Evolutionary conservation across 2,888 invertebrate genomes (phyloP), one percentile per base, ranked within the genome.

Genomic region (Synanthedon andrenaeformis): DNA sequence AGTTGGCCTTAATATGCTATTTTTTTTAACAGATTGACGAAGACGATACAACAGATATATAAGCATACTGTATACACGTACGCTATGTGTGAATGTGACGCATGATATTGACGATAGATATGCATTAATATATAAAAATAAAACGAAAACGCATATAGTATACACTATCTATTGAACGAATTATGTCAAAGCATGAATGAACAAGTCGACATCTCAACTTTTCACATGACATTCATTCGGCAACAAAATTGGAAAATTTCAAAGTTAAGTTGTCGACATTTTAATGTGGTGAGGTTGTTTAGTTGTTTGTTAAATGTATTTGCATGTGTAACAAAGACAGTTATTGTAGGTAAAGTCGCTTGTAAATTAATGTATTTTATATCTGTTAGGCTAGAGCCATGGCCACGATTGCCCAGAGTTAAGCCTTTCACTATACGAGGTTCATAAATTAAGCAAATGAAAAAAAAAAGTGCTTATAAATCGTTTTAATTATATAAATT

Each of bases 21-120:
- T 57, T 59, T 58, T 53, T 72, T 62, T 64, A 64, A 67, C 72
- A 72, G 71, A 70, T 64, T 45, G 57, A 57, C 42, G 65, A 67
- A 57, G 70, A 66, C 28, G 64, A 55, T 57, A 55, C 61, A 49
- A 62, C 66, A 35, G 64, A 62, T 58, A 60, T 58, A 55, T 55
- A 59, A 58, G 35, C 14, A 51, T 51, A 54, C 23, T 23, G 52
- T 55, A 55, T 54, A 56, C 53, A 53, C 56, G 64, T 64, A 62
- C 58, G 61, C 57, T 53, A 58, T 57, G 55, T 51, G 53, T 56
- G 52, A 55, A 50, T 12, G 17, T 12, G 17, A 45, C 50, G 56
- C 54, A 56, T 55, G 56, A 54, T 42, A 13, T 42, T 54, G 41
- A 48, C 28, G 51, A 51, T 55, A 55, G 42, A 45, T 45, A 14